Conservation (phyloP, 2,797 vertebrate species). For the Petrocephalus schoutedeni region DNA sequence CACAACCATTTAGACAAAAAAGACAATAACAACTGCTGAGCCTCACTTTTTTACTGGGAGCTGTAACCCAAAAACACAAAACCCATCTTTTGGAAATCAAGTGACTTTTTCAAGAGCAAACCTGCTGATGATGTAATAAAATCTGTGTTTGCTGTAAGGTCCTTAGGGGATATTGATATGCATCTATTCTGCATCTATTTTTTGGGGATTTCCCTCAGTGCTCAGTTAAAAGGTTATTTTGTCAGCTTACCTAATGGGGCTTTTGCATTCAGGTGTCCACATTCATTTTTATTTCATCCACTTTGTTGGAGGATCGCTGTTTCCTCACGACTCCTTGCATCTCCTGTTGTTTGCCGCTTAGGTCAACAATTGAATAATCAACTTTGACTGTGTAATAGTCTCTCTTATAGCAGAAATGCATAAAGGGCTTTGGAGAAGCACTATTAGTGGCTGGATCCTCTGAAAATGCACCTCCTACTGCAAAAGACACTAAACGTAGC, state of each 20-base stretch:
- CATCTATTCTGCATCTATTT: not conserved
- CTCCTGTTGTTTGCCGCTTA: not conserved
- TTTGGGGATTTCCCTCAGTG: not conserved
- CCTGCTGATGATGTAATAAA: slow-evolving; percentile 17
- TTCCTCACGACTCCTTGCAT: not conserved
- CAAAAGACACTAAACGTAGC: not conserved
- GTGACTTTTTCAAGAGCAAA: not conserved
- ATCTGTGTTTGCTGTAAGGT: slow-evolving; percentile 7
- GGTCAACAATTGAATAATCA: slow-evolving; percentile 12
- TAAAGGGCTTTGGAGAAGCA: not conserved
- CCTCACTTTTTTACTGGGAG: not conserved
- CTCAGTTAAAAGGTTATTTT: not conserved
- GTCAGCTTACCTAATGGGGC: not conserved
- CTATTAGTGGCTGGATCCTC: not conserved
- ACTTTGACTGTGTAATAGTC: not conserved
- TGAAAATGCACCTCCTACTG: not conserved
- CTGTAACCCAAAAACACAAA: not conserved
- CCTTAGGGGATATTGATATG: slow-evolving; percentile 19
- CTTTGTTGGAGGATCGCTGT: not conserved
- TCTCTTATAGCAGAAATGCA: not conserved
- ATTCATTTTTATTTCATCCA: not conserved
- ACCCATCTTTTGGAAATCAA: not conserved
- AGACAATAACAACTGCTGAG: not conserved
- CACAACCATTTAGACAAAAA: not conserved
- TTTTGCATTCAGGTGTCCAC: not conserved